phyloP scores from a whole-genome alignment of 2,888 invertebrate species.

The Chrysina gloriosa region DNA sequence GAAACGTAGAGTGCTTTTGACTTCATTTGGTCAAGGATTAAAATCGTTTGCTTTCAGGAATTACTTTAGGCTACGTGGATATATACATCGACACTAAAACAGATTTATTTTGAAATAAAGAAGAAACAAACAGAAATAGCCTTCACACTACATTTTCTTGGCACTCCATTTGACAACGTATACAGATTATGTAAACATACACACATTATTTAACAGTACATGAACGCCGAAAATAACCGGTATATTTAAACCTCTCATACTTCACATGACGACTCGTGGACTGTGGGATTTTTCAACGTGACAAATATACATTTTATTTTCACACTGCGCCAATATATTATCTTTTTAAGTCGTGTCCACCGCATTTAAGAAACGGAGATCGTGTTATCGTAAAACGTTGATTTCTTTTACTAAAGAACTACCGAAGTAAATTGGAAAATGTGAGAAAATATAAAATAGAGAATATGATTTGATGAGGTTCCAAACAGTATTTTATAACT shows the following conservation, averaged over 20 bases:
- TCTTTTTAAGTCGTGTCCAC: too few relatives aligned
- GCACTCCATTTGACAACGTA: constrained; percentile 4
- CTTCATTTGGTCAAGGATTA: too few relatives aligned
- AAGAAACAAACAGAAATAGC: constrained; percentile 23
- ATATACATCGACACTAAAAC: neutral
- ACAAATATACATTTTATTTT: neutral
- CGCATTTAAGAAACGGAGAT: too few relatives aligned
- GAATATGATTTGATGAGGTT: too few relatives aligned
- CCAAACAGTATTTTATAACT: too few relatives aligned
- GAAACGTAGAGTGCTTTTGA: too few relatives aligned
- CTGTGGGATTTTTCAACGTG: neutral
- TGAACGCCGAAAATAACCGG: neutral
- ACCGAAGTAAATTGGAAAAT: too few relatives aligned
- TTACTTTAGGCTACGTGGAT: neutral
- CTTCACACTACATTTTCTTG: constrained; percentile 24
- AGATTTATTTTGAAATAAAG: constrained; percentile 11
- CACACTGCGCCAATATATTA: neutral
- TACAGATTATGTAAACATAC: neutral
- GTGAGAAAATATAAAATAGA: too few relatives aligned
- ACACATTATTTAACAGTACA: constrained; percentile 10
- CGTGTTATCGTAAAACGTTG: too few relatives aligned
- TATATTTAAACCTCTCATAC: neutral
- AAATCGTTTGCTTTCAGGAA: too few relatives aligned
- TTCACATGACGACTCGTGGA: neutral
- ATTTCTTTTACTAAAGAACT: too few relatives aligned